Percentiles rank a stretch among this genome's conserved stretches.
These are phyloP conservation scores for Paracyclopina nana DNA, from an alignment of 1,140 invertebrate genomes.

Conservation along the genomic window DNA sequence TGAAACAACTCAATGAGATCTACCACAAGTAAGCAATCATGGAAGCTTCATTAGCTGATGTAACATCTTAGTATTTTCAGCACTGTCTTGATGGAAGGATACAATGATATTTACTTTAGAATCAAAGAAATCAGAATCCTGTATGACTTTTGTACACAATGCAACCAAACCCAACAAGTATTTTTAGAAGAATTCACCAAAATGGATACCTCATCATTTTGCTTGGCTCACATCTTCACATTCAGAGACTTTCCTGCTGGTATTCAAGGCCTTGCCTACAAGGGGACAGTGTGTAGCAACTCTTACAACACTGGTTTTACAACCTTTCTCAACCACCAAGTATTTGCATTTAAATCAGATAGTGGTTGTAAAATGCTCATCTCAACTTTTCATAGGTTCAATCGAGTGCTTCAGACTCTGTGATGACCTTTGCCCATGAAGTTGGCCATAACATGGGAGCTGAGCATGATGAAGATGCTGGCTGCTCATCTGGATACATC, in stretches of 20 bases:
- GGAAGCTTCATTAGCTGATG: too few relatives aligned
- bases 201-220: background rate
- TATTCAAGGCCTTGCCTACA: background rate
- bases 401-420: background rate
- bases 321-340: background rate
- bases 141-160: background rate
- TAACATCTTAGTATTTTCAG: too few relatives aligned
- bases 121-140: background rate
- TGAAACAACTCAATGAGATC: slow-evolving; percentile 1
- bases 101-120: background rate
- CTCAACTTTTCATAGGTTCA: background rate
- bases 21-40: too few relatives aligned
- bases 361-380: background rate
- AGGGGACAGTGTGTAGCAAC: background rate
- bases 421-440: slow-evolving; percentile 2
- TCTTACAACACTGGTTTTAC: background rate
- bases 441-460: background rate
- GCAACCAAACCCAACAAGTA: background rate
- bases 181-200: background rate
- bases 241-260: background rate
- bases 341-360: background rate
- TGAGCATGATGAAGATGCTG: background rate
- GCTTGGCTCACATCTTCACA: background rate
- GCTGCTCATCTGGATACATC: background rate
- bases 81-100: background rate